Base-by-base conservation (phyloP, 1,140 invertebrate genomes). In the Diabrotica virgifera region DNA sequence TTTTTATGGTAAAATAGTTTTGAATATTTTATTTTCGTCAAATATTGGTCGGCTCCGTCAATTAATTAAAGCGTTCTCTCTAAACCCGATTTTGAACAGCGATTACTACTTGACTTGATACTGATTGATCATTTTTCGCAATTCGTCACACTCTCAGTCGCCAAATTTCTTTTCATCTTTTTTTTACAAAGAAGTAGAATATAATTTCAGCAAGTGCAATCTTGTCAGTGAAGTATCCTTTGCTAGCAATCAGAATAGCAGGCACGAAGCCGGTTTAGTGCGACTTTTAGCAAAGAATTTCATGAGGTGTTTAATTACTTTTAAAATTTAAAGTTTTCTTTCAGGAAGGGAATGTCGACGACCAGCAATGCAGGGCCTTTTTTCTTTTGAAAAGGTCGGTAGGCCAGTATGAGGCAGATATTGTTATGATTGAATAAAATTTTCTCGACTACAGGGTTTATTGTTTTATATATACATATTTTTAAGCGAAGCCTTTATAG, bases 321-420 rank as follows among this genome's bases (percentile, higher is more conserved):
- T 46, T n/a, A 46, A 46, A 46, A 46, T 46, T 46, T 46, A 46
- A 46, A 46, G 40, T 46, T 46, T 46, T 46, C 40, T 46, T 46
- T 46, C 40, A 46, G 40, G 40, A 46, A 46, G 40, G 40, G 40
- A 46, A 46, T 46, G 40, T 46, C 40, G n/a, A 46, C 40, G 40
- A 46, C 40, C 40, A 46, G 40, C 40, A 46, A 46, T 46, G 4
- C n/a, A 46, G 8, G 8, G 4, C 40, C n/a, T 46, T 46, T 46
- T 10, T 46, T 8, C n/a, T 46, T 10, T n/a, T 46, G n/a, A 46
- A 24, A 24, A 24, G 24, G 24, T 24, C 24, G 24, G 24, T 24
- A 24, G 24, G 24, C 24, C 24, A 24, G 24, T 24, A 2, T 24
- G 24, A 24, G 4, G 4, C 24, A 24, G 24, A 24, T 2, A 24